A percentile compares a stretch with the other conserved stretches of the same genome.
Conservation (phyloP, 2,888 invertebrate genomes). For the Schrankia costaestrigalis region DNA sequence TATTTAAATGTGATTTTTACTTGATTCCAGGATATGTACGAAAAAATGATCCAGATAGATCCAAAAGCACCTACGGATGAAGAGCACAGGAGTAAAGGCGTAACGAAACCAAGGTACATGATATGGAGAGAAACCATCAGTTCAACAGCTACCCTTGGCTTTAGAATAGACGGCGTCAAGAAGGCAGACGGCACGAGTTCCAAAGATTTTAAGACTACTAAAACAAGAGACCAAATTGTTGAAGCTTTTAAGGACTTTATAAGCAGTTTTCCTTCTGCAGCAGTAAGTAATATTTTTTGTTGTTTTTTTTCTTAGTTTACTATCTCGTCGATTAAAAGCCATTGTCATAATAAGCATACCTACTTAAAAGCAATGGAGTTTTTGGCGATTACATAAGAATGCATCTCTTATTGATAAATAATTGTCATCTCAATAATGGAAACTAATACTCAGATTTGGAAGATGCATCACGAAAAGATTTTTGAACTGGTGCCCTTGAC, state of each 20-base stretch:
- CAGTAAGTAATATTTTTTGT: slow-evolving; percentile 80
- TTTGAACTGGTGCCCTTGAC: too few relatives aligned
- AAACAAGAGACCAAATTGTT: slow-evolving; percentile 89
- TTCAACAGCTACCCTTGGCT: slow-evolving; percentile 97
- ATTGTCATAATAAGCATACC: too few relatives aligned
- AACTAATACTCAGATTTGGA: too few relatives aligned
- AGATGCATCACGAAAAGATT: too few relatives aligned
- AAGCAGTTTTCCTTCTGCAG: slow-evolving; percentile 87
- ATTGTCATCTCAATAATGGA: too few relatives aligned
- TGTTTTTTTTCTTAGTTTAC: too few relatives aligned
- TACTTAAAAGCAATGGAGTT: too few relatives aligned
- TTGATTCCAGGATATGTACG: slow-evolving; percentile 92
- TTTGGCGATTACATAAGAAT: too few relatives aligned
- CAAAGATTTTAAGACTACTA: slow-evolving; percentile 97
- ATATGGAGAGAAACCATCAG: slow-evolving; percentile 98
- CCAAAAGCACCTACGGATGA: slow-evolving; percentile 93
- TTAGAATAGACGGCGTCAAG: slow-evolving; percentile 96
- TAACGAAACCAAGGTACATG: slow-evolving; percentile 97
- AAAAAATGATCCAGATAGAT: slow-evolving; percentile 98
- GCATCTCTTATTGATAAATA: too few relatives aligned
- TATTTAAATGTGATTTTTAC: slow-evolving; percentile 3
- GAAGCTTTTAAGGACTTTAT: slow-evolving; percentile 91
- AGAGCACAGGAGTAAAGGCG: slow-evolving; percentile 93
- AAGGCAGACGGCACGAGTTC: slow-evolving; percentile 94
- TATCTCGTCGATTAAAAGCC: too few relatives aligned